A percentile compares a stretch with the other conserved stretches of the same genome.
These are phyloP conservation scores for Cantharis nigra DNA, from an alignment of 2,888 invertebrate species.

Conservation along the genomic window DNA sequence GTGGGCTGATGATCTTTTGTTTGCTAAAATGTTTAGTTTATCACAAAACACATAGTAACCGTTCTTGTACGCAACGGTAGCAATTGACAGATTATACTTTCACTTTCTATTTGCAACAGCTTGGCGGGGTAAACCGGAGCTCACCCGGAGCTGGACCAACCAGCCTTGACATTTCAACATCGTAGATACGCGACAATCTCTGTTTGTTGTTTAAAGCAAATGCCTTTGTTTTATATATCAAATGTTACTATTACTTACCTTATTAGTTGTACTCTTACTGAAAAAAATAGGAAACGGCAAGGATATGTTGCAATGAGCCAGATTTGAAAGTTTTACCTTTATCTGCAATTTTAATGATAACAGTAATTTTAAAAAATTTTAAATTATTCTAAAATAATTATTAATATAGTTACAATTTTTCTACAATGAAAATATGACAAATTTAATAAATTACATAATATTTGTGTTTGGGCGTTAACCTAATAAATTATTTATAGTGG, in stretches of 20 bases:
- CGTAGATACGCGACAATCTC: conserved; percentile 49
- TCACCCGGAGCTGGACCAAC: conserved; percentile 44
- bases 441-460: neutral
- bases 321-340: conserved; percentile 2
- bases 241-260: conserved; percentile 1
- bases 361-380: neutral
- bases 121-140: conserved; percentile 43
- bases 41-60: conserved; percentile 10
- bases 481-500: neutral
- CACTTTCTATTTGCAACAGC: conserved; percentile 37
- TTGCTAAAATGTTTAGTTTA: neutral
- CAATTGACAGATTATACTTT: conserved; percentile 39
- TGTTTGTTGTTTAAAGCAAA: conserved; percentile 25
- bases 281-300: neutral
- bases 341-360: neutral
- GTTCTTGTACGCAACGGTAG: conserved; percentile 21
- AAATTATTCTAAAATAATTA: neutral
- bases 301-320: conserved; percentile 2
- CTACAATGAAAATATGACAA: neutral
- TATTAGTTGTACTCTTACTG: neutral
- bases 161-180: conserved; percentile 51
- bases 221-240: conserved; percentile 17
- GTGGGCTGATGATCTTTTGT: neutral
- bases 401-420: neutral
- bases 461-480: neutral